Conservation (phyloP, 2,113 vertebrate genomes). For the Aix galericulata region DNA sequence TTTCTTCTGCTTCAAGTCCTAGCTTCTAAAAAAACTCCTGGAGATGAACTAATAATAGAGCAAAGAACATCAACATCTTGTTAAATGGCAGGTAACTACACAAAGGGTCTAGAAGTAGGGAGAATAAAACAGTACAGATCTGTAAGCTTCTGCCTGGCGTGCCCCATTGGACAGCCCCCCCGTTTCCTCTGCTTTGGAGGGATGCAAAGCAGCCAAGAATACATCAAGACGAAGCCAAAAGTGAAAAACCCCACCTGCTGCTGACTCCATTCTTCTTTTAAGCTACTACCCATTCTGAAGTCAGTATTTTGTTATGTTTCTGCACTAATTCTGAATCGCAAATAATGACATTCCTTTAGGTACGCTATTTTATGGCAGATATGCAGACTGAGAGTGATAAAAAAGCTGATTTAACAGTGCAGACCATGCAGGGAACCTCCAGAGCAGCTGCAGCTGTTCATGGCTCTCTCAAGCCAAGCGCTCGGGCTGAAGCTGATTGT, state of each 20-base stretch:
- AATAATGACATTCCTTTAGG: not conserved
- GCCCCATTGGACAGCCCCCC: not conserved
- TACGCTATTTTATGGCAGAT: not conserved
- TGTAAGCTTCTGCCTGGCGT: not conserved
- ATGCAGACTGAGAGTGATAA: not conserved
- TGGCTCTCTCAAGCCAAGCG: not conserved
- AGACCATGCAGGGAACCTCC: not conserved
- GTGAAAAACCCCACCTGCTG: not conserved
- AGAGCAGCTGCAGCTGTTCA: not conserved
- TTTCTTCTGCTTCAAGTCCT: not conserved
- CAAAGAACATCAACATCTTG: not conserved
- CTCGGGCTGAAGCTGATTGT: not conserved
- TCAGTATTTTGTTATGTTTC: not conserved
- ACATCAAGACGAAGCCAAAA: not conserved
- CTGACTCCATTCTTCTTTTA: not conserved
- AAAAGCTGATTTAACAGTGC: not conserved
- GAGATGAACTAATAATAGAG: not conserved
- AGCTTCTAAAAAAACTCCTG: not conserved
- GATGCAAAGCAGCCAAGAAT: not conserved
- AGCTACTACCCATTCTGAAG: not conserved
- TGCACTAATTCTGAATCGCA: not conserved
- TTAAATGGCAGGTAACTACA: not conserved
- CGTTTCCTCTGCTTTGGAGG: not conserved
- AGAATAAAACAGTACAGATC: not conserved
- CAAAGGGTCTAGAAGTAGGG: not conserved